Base-by-base conservation (phyloP, 2,888 invertebrate species). In the Eurytoma californica region DNA sequence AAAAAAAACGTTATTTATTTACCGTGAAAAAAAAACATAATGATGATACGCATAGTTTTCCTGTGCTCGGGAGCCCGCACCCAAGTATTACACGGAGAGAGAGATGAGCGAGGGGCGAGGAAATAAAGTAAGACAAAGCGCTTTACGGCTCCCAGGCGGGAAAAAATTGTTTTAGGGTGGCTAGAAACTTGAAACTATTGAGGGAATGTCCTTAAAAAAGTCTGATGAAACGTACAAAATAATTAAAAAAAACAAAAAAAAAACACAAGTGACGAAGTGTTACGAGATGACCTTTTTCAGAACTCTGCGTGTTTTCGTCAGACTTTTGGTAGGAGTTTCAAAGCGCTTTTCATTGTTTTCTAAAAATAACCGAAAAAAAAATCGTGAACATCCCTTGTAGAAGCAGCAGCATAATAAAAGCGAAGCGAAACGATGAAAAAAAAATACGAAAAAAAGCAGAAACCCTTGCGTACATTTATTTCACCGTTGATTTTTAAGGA, bases 191-290 rank as follows among this genome's bases (percentile, higher is more conserved):
- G 24, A 49, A 67, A 72, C 63, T 57, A 77, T 66, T 65, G 30
- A 60, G 24, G 51, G 57, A 69, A 69, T 69, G 61, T 74, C 65
- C 79, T 66, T 79, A 65, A 66, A 55, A 75, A 79, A 67, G 74
- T 75, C 70, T 61, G 79, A 75, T 79, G 72, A 72, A 75, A 75
- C 51, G 66, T 72, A 70, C 65, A 70, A 58, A 79, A 13, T 66
- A 70, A 51, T 58, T 58, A 65, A 69, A 60, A 58, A 67, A 61
- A 66, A 2, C 39, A 49, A 57, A 69, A 24, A 18, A 51, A 16
- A 49, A 51, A 69, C 3, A 69, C 20, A 9, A 69, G 18, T 18
- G 53, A 30, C 18, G 51, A 68, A 49, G 57, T 49, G 76, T 69
- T 69, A 63, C 63, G 30, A 69, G 18, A 72, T 73, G 28, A 66